Percentiles rank a stretch among this genome's conserved stretches.
Conservation (phyloP, 2,113 vertebrate species). For the Rallus limicola region DNA sequence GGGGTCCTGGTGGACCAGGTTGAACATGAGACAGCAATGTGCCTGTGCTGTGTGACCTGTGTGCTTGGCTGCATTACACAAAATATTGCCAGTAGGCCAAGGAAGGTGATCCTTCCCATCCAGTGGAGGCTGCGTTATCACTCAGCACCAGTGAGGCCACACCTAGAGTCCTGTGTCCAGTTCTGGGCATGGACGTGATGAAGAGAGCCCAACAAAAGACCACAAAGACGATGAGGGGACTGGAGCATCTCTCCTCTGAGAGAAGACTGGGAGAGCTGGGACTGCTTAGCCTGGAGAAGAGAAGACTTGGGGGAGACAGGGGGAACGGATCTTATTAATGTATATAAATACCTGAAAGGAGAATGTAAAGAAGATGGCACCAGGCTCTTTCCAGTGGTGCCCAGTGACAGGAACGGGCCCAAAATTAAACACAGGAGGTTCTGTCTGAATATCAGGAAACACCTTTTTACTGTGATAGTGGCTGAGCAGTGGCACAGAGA, state of each 20-base stretch:
- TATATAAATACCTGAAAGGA: not conserved
- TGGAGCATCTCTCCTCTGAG: not conserved
- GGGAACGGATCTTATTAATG: not conserved
- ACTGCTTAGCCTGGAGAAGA: not conserved
- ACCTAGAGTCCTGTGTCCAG: not conserved
- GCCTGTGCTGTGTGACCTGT: accelerated
- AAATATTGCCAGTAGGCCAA: not conserved
- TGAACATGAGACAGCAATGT: accelerated
- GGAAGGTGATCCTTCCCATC: not conserved
- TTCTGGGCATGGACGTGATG: not conserved
- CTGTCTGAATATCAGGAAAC: not conserved
- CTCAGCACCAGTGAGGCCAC: not conserved
- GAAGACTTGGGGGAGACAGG: accelerated
- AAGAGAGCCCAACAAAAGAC: not conserved
- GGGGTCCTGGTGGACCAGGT: accelerated
- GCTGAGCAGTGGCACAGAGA: not conserved
- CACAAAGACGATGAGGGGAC: not conserved
- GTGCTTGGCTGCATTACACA: not conserved
- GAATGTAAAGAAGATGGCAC: not conserved
- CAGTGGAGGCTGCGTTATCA: too few relatives aligned
- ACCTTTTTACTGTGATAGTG: not conserved
- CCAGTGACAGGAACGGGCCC: not conserved
- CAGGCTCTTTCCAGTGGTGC: too few relatives aligned
- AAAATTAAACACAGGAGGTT: not conserved
- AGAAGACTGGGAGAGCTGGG: not conserved